Conservation (phyloP, 2,888 invertebrate genomes). For the Andrena bicolor region DNA sequence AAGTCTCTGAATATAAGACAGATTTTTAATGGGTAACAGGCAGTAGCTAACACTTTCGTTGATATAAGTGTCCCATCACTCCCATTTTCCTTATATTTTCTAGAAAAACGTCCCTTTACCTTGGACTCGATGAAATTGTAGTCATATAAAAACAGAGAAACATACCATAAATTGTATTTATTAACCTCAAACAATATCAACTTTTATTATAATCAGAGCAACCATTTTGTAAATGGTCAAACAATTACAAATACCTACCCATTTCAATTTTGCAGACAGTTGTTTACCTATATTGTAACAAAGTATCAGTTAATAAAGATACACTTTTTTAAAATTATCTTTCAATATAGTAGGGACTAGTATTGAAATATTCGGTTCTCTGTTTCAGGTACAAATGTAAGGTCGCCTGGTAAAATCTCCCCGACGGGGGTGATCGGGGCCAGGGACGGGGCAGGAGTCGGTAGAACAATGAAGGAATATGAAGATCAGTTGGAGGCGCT, state of each 20-base stretch:
- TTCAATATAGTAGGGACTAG: background rate
- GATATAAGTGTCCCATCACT: background rate
- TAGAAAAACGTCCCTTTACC: background rate
- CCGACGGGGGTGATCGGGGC: constrained; percentile 52
- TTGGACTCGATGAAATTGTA: background rate
- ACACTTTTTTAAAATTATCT: background rate
- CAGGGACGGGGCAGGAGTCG: constrained; percentile 84
- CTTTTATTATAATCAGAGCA: too few relatives aligned
- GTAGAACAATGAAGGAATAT: constrained; percentile 94
- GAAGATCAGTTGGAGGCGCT: constrained; percentile 94
- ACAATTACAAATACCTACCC: too few relatives aligned
- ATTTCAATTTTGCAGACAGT: too few relatives aligned
- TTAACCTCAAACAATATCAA: too few relatives aligned
- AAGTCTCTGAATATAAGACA: too few relatives aligned
- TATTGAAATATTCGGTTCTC: constrained; percentile 13
- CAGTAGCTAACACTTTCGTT: background rate
- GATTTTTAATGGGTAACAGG: too few relatives aligned
- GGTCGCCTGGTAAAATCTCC: constrained; percentile 76
- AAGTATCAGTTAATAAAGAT: background rate
- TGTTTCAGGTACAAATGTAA: constrained; percentile 76
- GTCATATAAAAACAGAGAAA: too few relatives aligned
- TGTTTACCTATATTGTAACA: background rate
- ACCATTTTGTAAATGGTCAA: too few relatives aligned
- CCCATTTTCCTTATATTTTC: background rate
- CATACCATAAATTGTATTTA: too few relatives aligned